Conservation (phyloP, 2,888 invertebrate genomes). For the Hybos culiciformis region DNA sequence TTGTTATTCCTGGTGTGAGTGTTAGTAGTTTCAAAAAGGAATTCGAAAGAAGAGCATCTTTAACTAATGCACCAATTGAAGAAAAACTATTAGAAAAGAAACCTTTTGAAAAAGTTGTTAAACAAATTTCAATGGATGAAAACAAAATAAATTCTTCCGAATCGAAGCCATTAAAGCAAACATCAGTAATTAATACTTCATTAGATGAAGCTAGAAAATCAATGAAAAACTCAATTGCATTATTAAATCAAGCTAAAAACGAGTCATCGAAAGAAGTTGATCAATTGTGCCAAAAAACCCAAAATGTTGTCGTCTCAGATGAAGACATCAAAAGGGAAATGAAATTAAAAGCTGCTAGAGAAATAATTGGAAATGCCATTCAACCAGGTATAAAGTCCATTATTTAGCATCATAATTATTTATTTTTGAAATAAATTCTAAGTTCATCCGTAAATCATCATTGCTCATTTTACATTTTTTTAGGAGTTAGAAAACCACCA, state of each 20-base stretch:
- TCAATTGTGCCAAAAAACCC: conserved; percentile 33
- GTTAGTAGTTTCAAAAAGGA: conserved; percentile 78
- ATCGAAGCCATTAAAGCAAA: conserved; percentile 21
- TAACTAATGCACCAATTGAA: conserved; percentile 37
- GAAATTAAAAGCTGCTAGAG: conserved; percentile 52
- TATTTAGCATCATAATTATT: conserved; percentile 5
- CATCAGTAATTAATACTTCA: conserved; percentile 34
- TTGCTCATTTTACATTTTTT: neutral
- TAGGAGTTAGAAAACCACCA: conserved; percentile 40
- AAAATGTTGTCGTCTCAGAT: conserved; percentile 29
- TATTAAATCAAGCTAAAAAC: conserved; percentile 39
- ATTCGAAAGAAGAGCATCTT: conserved; percentile 66
- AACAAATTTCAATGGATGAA: conserved; percentile 13
- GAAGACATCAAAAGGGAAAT: conserved; percentile 38
- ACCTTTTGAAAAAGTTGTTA: conserved; percentile 15
- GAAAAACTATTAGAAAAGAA: conserved; percentile 25
- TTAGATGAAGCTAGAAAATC: conserved; percentile 43
- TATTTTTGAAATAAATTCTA: conserved; percentile 10
- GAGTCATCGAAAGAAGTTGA: conserved; percentile 35
- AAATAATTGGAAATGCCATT: conserved; percentile 59
- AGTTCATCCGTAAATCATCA: conserved; percentile 10
- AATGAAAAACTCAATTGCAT: conserved; percentile 50
- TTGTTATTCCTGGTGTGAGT: conserved; percentile 67
- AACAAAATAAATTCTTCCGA: conserved; percentile 5
- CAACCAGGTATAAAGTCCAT: conserved; percentile 34